Percentiles rank a stretch among this genome's conserved stretches.
phyloP scores from a whole-genome alignment of 2,797 vertebrate species.

The Odontamblyopus lacepedii region DNA sequence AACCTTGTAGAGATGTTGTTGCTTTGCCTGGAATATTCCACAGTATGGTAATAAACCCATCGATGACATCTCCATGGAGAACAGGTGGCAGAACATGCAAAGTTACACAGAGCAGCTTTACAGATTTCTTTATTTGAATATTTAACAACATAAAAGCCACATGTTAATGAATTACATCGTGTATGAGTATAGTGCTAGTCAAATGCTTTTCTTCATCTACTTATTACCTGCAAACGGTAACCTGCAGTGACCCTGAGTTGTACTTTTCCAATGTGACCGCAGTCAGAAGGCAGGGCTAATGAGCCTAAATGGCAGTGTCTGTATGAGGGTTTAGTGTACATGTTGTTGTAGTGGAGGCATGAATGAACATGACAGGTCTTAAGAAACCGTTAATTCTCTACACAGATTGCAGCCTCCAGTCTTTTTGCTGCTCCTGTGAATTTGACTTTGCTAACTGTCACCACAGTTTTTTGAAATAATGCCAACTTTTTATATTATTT shows the following conservation, averaged over 20 bases:
- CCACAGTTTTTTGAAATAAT: constrained; percentile 61
- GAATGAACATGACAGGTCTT: constrained; percentile 48
- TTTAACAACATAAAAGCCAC: background rate
- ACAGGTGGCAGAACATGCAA: too few relatives aligned
- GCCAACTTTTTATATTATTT: constrained; percentile 61
- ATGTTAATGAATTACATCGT: background rate
- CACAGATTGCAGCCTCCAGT: constrained; percentile 32
- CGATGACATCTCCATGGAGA: background rate
- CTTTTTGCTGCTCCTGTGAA: constrained; percentile 52
- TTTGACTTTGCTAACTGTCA: constrained; percentile 71
- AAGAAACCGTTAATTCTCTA: constrained; percentile 27
- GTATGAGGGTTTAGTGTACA: constrained; percentile 31
- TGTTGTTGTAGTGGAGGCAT: constrained; percentile 34
- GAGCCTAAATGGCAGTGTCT: constrained; percentile 39
- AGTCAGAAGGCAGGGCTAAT: constrained; percentile 51
- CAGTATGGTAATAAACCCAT: background rate
- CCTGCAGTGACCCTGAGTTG: constrained; percentile 35
- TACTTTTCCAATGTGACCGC: constrained; percentile 21
- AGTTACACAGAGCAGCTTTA: too few relatives aligned
- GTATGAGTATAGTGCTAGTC: background rate
- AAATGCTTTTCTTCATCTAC: constrained; percentile 15
- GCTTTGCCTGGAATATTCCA: background rate
- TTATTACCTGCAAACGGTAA: constrained; percentile 18
- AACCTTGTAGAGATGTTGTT: background rate
- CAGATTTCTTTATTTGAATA: too few relatives aligned